phyloP scores from a whole-genome alignment of 2,797 vertebrate genomes.

The Balearica regulorum region DNA sequence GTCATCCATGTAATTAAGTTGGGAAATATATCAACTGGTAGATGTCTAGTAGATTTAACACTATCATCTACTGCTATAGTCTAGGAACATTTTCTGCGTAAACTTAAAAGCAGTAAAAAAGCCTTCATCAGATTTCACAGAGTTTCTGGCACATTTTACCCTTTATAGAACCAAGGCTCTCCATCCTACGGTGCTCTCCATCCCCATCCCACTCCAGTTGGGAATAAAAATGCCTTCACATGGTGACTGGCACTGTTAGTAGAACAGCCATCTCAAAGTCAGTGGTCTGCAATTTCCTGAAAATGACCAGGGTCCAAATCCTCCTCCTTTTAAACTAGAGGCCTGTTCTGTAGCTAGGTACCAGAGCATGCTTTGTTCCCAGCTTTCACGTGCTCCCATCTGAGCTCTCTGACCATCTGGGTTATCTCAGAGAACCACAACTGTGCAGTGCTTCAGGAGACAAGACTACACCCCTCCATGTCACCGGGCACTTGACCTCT shows the following conservation, averaged over 20 bases:
- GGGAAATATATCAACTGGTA: neutral
- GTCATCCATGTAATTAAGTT: neutral
- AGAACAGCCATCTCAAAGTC: neutral
- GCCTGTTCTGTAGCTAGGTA: neutral
- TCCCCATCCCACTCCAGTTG: neutral
- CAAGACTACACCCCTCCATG: neutral
- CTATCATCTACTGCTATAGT: neutral
- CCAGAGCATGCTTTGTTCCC: neutral
- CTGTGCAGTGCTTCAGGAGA: neutral
- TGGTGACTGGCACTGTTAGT: neutral
- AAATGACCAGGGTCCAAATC: neutral
- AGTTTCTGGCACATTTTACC: neutral
- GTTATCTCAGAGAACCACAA: neutral
- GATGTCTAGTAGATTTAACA: neutral
- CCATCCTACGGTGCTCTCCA: neutral
- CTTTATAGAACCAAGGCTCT: accelerated
- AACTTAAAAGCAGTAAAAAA: neutral
- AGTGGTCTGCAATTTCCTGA: neutral
- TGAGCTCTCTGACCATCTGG: neutral
- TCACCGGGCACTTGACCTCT: neutral
- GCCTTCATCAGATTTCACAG: neutral
- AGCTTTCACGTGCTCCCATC: neutral
- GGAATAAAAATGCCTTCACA: neutral
- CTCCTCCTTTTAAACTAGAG: neutral
- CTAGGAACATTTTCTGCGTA: neutral